Base-by-base conservation (phyloP, 1,140 invertebrate species). In the Zeugodacus cucurbitae region DNA sequence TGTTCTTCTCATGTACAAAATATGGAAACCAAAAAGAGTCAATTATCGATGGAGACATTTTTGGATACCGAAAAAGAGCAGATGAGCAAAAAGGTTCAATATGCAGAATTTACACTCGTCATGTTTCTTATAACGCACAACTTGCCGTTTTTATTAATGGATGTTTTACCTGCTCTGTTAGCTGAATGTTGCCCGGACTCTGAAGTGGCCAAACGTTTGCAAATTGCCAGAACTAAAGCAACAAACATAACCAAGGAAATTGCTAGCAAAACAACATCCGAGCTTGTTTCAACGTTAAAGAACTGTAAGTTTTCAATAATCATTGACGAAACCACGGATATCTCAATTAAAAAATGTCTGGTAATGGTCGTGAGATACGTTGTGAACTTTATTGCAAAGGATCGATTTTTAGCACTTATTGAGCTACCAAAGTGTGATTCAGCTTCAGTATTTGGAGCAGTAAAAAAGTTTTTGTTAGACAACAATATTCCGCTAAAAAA, bases 81-180 rank as follows among this genome's bases (percentile, higher is more conserved):
- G 5, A 22, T 87, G 20, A 10, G 8, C 20, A 44, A 87, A 70
- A n/a, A 22, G 48, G 41, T 87, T 7, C 8, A 48, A 8, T 4
- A 67, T 26, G 87, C 62, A 26, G 87, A 64, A 87, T 59, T 67
- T 10, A 54, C 87, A 8, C 6, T 87, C 3, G 62, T 48, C 10
- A 87, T 87, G 87, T 87, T 87, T n/a, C 22, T 64, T 8, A 26
- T 70, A 44, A 26, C 48, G 17, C 87, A 87, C 41, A 87, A 87
- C 37, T 67, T 87, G 17, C 87, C 87, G 8, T 87, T 87, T 37
- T 48, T 70, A 44, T 87, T n/a, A 26, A 87, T 87, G 87, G 87
- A 87, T 70, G 11, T 26, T 67, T 70, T 87, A 44, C 62, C 87
- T 67, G 34, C 41, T 37, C 41, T 87, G 8, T 37, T 87, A 87